Conservation (phyloP, 1,140 invertebrate genomes). For the Seison nebaliae region DNA sequence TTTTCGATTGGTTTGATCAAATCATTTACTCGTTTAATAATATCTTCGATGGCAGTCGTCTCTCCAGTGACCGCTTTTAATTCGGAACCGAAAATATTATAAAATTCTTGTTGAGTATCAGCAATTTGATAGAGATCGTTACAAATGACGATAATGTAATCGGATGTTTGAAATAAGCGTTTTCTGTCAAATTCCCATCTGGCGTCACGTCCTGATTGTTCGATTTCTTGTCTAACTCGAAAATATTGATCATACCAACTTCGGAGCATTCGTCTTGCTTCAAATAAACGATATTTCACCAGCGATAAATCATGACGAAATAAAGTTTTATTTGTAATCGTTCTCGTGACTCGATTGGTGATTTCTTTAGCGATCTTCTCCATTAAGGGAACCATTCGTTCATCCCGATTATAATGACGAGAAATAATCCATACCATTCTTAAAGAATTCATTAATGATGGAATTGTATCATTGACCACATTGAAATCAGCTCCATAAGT, state of each 20-base stretch:
- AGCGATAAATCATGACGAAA: slow-evolving; percentile 32
- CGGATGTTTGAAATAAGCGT: slow-evolving; percentile 47
- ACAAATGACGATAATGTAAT: slow-evolving; percentile 51
- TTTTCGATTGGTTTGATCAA: slow-evolving; percentile 43
- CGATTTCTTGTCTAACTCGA: slow-evolving; percentile 46
- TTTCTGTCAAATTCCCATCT: slow-evolving; percentile 66
- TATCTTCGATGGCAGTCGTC: slow-evolving; percentile 50
- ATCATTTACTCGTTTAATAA: slow-evolving; percentile 42
- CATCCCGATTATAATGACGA: slow-evolving; percentile 33
- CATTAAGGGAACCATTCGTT: slow-evolving; percentile 47
- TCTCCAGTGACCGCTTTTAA: slow-evolving; percentile 55
- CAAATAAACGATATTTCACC: slow-evolving; percentile 14
- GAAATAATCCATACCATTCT: slow-evolving; percentile 31
- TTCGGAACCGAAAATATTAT: slow-evolving; percentile 57
- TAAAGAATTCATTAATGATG: slow-evolving; percentile 47
- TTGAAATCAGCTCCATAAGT: slow-evolving; percentile 41
- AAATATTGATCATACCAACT: slow-evolving; percentile 46
- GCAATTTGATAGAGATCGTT: slow-evolving; percentile 45
- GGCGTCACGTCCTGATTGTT: slow-evolving; percentile 45
- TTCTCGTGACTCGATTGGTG: slow-evolving; percentile 41
- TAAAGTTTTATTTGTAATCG: slow-evolving; percentile 41
- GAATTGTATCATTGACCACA: slow-evolving; percentile 37
- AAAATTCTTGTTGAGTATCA: slow-evolving; percentile 49
- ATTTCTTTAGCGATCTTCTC: slow-evolving; percentile 50
- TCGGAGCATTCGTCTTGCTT: slow-evolving; percentile 37